These are phyloP conservation scores for Torymus auratus DNA, from an alignment of 2,888 invertebrate genomes.

Conservation along the genomic window DNA sequence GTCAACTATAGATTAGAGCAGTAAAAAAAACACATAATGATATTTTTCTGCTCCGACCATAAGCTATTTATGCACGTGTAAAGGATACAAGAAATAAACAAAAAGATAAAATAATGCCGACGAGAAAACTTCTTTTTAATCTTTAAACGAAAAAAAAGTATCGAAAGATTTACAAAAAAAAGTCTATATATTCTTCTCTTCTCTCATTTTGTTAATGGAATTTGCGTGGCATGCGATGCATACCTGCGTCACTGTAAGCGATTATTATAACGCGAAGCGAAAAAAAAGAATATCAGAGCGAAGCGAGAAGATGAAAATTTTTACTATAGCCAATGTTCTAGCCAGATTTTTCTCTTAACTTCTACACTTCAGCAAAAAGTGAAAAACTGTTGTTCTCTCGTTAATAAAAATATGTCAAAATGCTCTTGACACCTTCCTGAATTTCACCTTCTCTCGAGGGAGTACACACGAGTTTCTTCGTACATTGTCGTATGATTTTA, in stretches of 20 bases:
- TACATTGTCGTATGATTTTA: too few relatives aligned
- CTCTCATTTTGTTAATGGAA: constrained; percentile 35
- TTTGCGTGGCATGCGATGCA: constrained; percentile 15
- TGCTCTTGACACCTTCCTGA: constrained; percentile 7
- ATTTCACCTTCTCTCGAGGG: constrained; percentile 14
- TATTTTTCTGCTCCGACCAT: constrained; percentile 62
- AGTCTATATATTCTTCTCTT: constrained; percentile 37
- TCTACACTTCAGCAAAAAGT: constrained; percentile 60
- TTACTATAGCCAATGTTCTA: constrained; percentile 66
- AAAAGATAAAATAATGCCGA: constrained; percentile 21
- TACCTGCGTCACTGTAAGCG: not conserved
- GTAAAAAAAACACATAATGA: constrained; percentile 62
- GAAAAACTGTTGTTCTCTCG: constrained; percentile 67
- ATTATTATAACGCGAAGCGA: not conserved
- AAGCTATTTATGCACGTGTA: constrained; percentile 61
- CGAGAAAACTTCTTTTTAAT: constrained; percentile 25
- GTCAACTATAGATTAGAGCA: constrained; percentile 67
- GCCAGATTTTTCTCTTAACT: constrained; percentile 57
- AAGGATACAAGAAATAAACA: constrained; percentile 27
- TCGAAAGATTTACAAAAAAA: constrained; percentile 3
- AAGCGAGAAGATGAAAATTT: constrained; percentile 40
- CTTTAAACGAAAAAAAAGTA: constrained; percentile 11
- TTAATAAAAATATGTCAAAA: constrained; percentile 64
- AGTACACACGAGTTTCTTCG: constrained; percentile 21
- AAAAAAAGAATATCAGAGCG: not conserved